Base-by-base conservation (phyloP, 2,888 invertebrate genomes). In the Epinotia nisella region DNA sequence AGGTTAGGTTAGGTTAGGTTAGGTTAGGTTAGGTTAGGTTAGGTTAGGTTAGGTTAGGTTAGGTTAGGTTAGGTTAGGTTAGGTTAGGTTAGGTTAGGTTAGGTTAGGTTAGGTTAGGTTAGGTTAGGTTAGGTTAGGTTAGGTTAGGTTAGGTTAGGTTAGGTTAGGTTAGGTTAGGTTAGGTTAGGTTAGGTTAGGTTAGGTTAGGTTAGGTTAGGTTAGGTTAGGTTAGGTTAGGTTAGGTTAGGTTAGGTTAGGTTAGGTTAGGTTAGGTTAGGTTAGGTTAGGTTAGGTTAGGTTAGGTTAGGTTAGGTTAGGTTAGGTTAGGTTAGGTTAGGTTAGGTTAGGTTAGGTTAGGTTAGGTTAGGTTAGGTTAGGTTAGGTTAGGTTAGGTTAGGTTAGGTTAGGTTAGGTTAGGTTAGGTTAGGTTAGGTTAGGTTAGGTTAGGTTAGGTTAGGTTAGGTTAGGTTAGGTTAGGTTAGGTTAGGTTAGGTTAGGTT, bases 1-100 rank as follows among this genome's bases (percentile, higher is more conserved):
- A 55, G 55, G 55, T 55, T 55, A 55, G 55, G 55, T 55, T 55
- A 55, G 55, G 55, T 55, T 55, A 55, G 55, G 55, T 55, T 55
- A 55, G 55, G 55, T 55, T 55, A 55, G 55, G 55, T 55, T 55
- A 55, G 55, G 55, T 55, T 55, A 55, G 55, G 55, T 55, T 55
- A 55, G 55, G 55, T 55, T 55, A 55, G 55, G 55, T 55, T 55
- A 55, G 55, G 55, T 55, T 55, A 55, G 55, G 55, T 55, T 55
- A 55, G 55, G 55, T 55, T 55, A 55, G 55, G 55, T 55, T 55
- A 55, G 55, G 55, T 55, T 55, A 55, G 55, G 55, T 55, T 55
- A 55, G 55, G 55, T 55, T 55, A 55, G 55, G 55, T 55, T 55
- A 55, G 55, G 55, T 55, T 55, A 55, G 55, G 55, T 55, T 55